phyloP scores from a whole-genome alignment of 2,888 invertebrate species.

The Actias luna region DNA sequence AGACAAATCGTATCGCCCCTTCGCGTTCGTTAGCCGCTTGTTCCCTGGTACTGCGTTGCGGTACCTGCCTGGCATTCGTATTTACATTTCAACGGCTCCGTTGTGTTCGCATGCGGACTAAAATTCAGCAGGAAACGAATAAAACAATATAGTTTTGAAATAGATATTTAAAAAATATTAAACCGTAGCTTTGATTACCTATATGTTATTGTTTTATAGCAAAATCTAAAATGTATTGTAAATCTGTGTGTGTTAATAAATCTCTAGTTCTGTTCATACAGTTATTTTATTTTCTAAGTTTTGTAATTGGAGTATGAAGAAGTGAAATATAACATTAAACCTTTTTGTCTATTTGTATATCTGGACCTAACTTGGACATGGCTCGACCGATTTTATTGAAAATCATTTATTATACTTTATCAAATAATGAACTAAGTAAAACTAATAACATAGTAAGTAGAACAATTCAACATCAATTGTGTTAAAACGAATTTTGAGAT shows the following conservation, averaged over 20 bases:
- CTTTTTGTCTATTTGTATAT: too few relatives aligned
- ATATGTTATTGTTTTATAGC: not conserved
- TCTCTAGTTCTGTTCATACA: too few relatives aligned
- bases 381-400: too few relatives aligned
- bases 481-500: conserved; percentile 12
- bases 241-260: too few relatives aligned
- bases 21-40: conserved; percentile 72
- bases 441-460: too few relatives aligned
- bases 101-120: conserved; percentile 45
- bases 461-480: conserved; percentile 5
- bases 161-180: not conserved
- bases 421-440: too few relatives aligned
- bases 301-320: too few relatives aligned
- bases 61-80: conserved; percentile 36
- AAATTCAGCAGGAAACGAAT: conserved; percentile 32
- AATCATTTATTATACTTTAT: too few relatives aligned
- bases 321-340: too few relatives aligned
- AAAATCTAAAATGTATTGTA: too few relatives aligned
- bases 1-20: conserved; percentile 61
- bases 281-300: too few relatives aligned
- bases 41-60: conserved; percentile 51
- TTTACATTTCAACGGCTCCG: conserved; percentile 61
- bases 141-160: conserved; percentile 10
- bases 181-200: not conserved
- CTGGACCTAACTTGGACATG: too few relatives aligned